Percentiles rank a stretch among this genome's conserved stretches.
Conservation (phyloP, 2,888 invertebrate genomes). For the Lochmaea crataegi region DNA sequence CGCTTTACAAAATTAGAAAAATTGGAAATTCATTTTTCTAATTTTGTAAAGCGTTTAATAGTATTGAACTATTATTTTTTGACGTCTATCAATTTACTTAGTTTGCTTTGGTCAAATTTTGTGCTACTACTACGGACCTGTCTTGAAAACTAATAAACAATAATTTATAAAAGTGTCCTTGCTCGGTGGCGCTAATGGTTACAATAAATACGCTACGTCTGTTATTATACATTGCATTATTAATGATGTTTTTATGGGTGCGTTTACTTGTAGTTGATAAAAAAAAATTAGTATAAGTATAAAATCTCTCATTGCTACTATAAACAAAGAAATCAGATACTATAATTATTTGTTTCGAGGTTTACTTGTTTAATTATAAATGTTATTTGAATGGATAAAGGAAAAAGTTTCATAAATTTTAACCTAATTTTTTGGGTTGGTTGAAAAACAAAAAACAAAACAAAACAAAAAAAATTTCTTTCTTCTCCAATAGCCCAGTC, state of each 20-base stretch:
- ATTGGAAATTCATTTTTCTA: no score
- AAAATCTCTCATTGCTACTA: conserved; percentile 13
- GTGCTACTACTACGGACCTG: no score
- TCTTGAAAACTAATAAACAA: background rate
- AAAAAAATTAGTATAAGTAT: conserved; percentile 15
- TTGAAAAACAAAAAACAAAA: no score
- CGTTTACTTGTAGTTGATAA: conserved; percentile 24
- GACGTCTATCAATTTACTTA: no score
- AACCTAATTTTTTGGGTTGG: no score
- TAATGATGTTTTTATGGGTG: conserved; percentile 27
- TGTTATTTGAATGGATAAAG: no score
- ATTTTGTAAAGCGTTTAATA: no score
- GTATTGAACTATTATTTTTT: no score
- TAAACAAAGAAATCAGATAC: background rate
- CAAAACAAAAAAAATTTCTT: no score
- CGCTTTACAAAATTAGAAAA: no score
- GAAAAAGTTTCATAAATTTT: no score
- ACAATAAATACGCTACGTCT: conserved; percentile 10
- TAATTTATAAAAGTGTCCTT: background rate
- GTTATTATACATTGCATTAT: conserved; percentile 16
- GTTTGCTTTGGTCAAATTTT: background rate
- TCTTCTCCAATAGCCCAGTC: no score
- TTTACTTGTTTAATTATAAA: background rate
- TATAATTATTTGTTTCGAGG: background rate
- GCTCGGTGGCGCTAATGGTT: conserved; percentile 4